A percentile compares a stretch with the other conserved stretches of the same genome.
phyloP scores from a whole-genome alignment of 2,797 vertebrate genomes.

The Taenioides sp. region DNA sequence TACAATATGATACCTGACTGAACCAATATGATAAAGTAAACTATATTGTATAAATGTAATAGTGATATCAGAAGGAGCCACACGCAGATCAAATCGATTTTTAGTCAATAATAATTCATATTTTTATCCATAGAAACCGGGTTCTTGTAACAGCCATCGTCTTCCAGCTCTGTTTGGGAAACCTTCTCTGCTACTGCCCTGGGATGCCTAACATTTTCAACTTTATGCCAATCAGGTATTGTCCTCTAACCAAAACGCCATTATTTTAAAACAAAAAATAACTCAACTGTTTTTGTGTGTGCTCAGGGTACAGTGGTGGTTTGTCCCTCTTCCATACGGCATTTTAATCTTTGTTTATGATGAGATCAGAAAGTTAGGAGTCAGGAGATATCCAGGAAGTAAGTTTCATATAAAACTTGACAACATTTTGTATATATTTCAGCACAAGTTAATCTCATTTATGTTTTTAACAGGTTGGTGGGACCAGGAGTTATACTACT shows the following conservation, averaged over 20 bases:
- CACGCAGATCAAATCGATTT: no score
- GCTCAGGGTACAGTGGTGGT: conserved; percentile 87
- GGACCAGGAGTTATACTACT: conserved; percentile 89
- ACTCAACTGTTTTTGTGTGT: background rate
- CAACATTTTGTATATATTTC: background rate
- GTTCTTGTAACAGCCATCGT: conserved; percentile 84
- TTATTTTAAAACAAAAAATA: background rate
- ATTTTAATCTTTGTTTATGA: conserved; percentile 88
- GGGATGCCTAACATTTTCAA: conserved; percentile 92
- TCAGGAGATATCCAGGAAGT: conserved; percentile 87
- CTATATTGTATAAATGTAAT: no score
- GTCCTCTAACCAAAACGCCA: background rate
- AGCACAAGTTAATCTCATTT: conserved; percentile 15
- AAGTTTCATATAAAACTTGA: conserved; percentile 44
- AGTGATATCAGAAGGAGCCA: no score
- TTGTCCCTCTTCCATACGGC: conserved; percentile 84
- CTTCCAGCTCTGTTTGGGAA: conserved; percentile 86
- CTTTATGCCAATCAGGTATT: conserved; percentile 90
- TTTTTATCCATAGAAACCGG: conserved; percentile 73
- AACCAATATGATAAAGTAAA: no score
- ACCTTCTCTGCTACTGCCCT: conserved; percentile 89
- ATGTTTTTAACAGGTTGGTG: conserved; percentile 80
- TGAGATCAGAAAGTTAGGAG: conserved; percentile 86
- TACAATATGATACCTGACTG: no score
- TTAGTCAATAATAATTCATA: background rate